Base-by-base conservation (phyloP, 2,888 invertebrate species). In the Melipona bicolor region DNA sequence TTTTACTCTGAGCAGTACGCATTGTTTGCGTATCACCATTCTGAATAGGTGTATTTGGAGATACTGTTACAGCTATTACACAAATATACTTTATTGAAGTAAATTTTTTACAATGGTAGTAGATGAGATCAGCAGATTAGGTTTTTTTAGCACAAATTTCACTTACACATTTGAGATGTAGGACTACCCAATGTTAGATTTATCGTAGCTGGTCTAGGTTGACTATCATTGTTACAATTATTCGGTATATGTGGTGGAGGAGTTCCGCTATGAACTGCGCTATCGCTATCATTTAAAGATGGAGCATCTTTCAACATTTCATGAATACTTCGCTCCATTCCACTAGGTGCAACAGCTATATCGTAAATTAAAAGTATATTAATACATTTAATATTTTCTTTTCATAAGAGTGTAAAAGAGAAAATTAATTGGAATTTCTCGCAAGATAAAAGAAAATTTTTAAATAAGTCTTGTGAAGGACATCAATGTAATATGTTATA, bases 231-330 rank as follows among this genome's bases (percentile, higher is more conserved):
- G 27, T 84, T 87, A 88, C 92, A 93, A 79, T 91, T 92, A 67
- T 93, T 93, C 36, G 92, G 90, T 75, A 93, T 90, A 77, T 93
- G 94, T 68, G 95, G 94, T 50, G 96, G 96, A 91, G 97, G 97
- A 17, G 97, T 97, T 82, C 97, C 97, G 21, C 97, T 96, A 87
- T 97, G 97, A 88, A 97, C 96, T 56, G 97, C 97, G 92, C 96
- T 97, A 90, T 96, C 97, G 87, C 96, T 97, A 91, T 97, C 97
- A 88, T 97, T 97, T 92, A 97, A 96, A 59, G 97, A 96, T 71
- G 97, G 97, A 67, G 97, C 97, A 92, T 98, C 97, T 94, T 97
- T 97, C 83, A 98, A 94, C 97, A 97, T 97, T 95, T 98, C 97
- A 94, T 98, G 97, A 93, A 98, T 97, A 94, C 97, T 97, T 89